phyloP scores from a whole-genome alignment of 2,797 vertebrate species.

The Calcarius lapponicus region DNA sequence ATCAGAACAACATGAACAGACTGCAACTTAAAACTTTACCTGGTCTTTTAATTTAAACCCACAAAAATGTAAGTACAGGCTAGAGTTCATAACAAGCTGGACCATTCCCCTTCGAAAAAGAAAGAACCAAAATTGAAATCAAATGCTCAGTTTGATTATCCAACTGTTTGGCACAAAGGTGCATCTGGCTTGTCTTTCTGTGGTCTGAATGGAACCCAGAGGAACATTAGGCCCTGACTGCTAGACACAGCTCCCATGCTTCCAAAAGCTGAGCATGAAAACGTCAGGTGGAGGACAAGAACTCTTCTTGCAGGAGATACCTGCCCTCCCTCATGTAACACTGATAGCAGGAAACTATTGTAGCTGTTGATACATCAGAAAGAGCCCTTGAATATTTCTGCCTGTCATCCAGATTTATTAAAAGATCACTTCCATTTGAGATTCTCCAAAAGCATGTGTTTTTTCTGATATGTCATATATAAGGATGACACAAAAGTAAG shows the following conservation, averaged over 20 bases:
- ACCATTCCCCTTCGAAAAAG: neutral
- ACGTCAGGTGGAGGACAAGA: neutral
- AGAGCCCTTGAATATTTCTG: neutral
- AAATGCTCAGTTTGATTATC: neutral
- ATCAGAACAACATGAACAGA: neutral
- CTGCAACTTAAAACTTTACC: neutral
- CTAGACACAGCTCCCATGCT: neutral
- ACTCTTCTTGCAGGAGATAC: neutral
- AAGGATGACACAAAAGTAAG: neutral
- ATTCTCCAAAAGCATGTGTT: neutral
- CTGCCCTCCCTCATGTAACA: neutral
- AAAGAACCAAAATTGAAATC: neutral
- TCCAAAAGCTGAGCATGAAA: neutral
- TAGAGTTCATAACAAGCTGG: neutral
- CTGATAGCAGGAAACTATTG: rapidly evolving
- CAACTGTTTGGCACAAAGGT: neutral
- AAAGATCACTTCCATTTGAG: neutral
- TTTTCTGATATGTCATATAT: neutral
- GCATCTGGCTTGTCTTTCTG: neutral
- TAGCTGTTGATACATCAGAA: neutral
- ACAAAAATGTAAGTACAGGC: neutral
- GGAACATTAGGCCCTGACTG: neutral
- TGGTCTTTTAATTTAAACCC: neutral
- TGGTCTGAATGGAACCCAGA: neutral
- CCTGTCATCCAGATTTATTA: neutral